Base-by-base conservation (phyloP, 2,113 vertebrate species). In the Rallus limicola region DNA sequence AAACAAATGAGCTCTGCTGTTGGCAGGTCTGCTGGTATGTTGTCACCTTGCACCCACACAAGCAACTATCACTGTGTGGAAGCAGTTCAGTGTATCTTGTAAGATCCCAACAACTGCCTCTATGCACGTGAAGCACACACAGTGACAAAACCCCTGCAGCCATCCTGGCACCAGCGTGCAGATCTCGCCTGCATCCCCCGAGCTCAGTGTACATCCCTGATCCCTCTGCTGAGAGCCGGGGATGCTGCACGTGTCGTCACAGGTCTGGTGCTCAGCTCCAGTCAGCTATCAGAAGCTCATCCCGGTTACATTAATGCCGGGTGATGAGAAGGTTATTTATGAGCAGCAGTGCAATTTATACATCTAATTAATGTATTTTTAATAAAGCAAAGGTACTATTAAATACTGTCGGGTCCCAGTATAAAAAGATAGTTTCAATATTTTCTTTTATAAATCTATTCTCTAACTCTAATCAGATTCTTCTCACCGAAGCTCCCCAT, bases 371-470 rank as follows among this genome's bases (percentile, higher is more conserved):
- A 86, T 1, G 5, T 26, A 21, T 38, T 82, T 53, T 74, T 34
- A 6, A 56, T 42, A 69, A 84, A 78, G 9, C 28, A 48, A 88
- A 55, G 10, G 12, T 18, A 77, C 33, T 92, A 48, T 72, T 85
- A 84, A 87, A 74, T 85, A 44, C 29, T 82, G 40, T 50, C 70
- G 42, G 46, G 46, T 85, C 28, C 5, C 63, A 55, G n/a, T 53
- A 72, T 67, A 50, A 87, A 95, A 76, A 91, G 67, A 38, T 11
- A 88, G 18, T 80, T 94, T 86, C 90, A 88, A 76, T 93, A 83
- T 93, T 93, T 93, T 75, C 64, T 88, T 92, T 93, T 67, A 70
- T 63, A 91, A 94, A 67, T 38, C 28, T 83, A 2, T 79, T 86
- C 58, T 60, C 78, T 96, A 82, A 62, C 79, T 93, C 46, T 85